A percentile compares a stretch with the other conserved stretches of the same genome.
Evolutionary conservation across 1,140 invertebrate species (phyloP).

Genomic region (Anagrus nilaparvatae): DNA sequence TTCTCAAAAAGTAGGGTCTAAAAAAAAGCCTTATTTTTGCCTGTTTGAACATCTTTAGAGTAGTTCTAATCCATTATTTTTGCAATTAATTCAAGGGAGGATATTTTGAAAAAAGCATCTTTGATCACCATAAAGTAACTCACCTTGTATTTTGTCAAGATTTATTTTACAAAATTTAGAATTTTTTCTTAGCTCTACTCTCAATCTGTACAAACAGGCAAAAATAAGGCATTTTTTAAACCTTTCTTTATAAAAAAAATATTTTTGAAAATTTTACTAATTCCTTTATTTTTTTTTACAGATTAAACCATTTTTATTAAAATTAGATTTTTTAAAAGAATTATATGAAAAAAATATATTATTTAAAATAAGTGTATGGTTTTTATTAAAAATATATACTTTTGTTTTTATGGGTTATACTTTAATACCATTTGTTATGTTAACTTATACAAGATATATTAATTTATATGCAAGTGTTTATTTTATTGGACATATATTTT

Average conservation of each 20-base stretch:
- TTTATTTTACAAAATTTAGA: too few species aligned
- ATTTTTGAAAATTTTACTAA: neutral
- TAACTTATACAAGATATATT: constrained; percentile 57
- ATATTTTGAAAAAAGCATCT: too few species aligned
- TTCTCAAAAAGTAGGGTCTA: neutral
- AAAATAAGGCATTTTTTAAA: too few species aligned
- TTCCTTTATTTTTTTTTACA: constrained; percentile 22
- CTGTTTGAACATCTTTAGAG: constrained; percentile 1
- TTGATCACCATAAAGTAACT: too few species aligned
- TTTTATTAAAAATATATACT: constrained; percentile 64
- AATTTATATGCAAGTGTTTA: constrained; percentile 49
- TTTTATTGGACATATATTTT: constrained; percentile 54
- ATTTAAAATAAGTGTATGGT: constrained; percentile 40
- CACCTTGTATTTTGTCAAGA: too few species aligned
- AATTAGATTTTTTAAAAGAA: too few species aligned
- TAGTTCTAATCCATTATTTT: too few species aligned
- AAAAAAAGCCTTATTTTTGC: neutral
- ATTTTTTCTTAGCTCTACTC: too few species aligned
- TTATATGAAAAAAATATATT: too few species aligned
- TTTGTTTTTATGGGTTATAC: constrained; percentile 79
- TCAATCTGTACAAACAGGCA: too few species aligned
- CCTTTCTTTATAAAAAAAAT: too few species aligned
- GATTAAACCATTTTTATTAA: constrained; percentile 28
- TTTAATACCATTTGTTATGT: constrained; percentile 66
- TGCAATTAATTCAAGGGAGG: too few species aligned